Evolutionary conservation across 2,888 invertebrate species (phyloP), one percentile per base, ranked within the genome.

Genomic region (Melanchra persicariae): DNA sequence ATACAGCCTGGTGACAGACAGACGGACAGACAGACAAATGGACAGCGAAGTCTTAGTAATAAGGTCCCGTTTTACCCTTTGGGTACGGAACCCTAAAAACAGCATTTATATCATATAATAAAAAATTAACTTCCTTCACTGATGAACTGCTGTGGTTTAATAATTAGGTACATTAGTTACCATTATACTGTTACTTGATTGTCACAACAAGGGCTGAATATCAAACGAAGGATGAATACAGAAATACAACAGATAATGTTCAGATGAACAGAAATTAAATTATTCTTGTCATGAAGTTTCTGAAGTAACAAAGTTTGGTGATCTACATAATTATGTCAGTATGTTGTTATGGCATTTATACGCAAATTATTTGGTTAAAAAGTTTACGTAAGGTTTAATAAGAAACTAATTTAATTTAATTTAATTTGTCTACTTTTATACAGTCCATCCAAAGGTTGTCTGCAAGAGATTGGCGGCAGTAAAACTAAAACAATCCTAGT

Each of bases 191-290:
- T 26, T 19, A 30, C 55, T 17, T 30, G 17, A 34, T 22, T 55
- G 43, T 19, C 10, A 64, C 17, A 64, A 65, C 24, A 24, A 19
- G 9, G 19, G 19, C 17, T 19, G 34, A 19, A 57, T 30, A 34
- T 12, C 34, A 47, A 65, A 57, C 34, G 15, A 8, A 37, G 19
- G 15, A 37, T 45, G 22, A 65, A 47, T 57, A 65, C 22, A 45
- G 19, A 65, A 22, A 22, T 30, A 47, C 47, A 34, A 30, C 19
- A 65, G 22, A 57, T 57, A 57, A 47, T 57, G 34, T 12, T 19
- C 10, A 12, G n/a, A 30, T n/a, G n/a, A 51, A 52, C 51, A 8
- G 12, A 47, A 34, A 37, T 57, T 57, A 34, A 55, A 57, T n/a
- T 65, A 57, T 65, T 65, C 34, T 47, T 47, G 30, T n/a, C 30